Base-by-base conservation (phyloP, 2,113 vertebrate genomes). In the Piliocolobus tephrosceles region DNA sequence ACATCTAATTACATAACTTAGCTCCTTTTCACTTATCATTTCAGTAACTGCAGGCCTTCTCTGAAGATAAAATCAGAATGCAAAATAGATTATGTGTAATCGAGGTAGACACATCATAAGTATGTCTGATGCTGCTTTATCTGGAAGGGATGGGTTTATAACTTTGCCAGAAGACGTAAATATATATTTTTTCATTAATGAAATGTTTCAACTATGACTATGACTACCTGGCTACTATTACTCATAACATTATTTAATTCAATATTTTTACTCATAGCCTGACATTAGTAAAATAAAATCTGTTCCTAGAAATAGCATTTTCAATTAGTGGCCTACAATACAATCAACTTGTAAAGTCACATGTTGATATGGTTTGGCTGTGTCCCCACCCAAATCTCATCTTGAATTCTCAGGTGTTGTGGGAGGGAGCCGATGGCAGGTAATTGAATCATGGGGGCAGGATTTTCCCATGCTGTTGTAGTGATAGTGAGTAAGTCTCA, bases 41-140 rank as follows among this genome's bases (percentile, higher is more conserved):
- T 96, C 81, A 97, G 40, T 40, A 97, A 98, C 23, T 94, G 40
- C 86, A 93, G 35, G 47, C 17, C 17, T 98, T 87, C 96, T 58
- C 17, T 84, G 23, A 90, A 96, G 92, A 66, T 61, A 96, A 30
- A 97, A 92, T 2, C 20, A 73, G 40, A 95, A 95, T 45, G 38
- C 5, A 93, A 98, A 96, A 6, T 0, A 93, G 14, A 58, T 90
- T 91, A 94, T 14, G 47, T 45, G 64, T 38, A 64, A 85, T 2
- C 92, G 23, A 90, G 64, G 70, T 75, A 93, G 58, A 93, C 0
- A 1, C 5, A 3, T 88, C 79, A 18, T n/a, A 89, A 91, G 68
- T 45, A 95, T 83, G 97, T 94, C 79, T 78, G 88, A 90, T 83
- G 30, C 35, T 38, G 80, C 84, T 82, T 92, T 76, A 23, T 83